Evolutionary conservation across 92 coral and sea anemone species (phyloP), one percentile per base, ranked within the genome.

Genomic region (Phenganax marumi): DNA sequence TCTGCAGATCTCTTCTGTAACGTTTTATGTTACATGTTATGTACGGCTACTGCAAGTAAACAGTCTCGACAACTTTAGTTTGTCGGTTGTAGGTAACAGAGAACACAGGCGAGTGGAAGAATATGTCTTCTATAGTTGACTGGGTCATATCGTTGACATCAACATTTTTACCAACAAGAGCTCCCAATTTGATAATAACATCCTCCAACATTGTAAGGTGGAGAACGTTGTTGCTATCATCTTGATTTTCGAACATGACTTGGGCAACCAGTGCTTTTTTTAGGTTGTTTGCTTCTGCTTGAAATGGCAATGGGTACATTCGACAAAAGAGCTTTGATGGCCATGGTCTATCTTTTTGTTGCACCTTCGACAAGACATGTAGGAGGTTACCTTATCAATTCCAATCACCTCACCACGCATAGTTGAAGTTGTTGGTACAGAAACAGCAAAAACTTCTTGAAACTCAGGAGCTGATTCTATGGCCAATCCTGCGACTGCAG

Each of bases 401-500:
- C 84, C 84, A 33, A 79, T n/a, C 12, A 79, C 26, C 33, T 79
- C 75, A 18, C 71, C 84, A 58, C 60, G 72, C 0, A 52, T 19
- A 24, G 84, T 62, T 58, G 71, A 3, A n/a, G 1, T 70, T 43
- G 14, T 8, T 70, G 50, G 1, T 6, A 70, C 50, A 7, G 75
- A 70, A 70, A 70, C 17, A 2, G 75, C 75, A 10, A 70, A 49
- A 2, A 70, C 75, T 33, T 70, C 75, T 4, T 70, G 1, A 11
- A 70, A 70, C 51, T 8, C 51, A 4, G 75, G 1, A 6, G 75
- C 75, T 70, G 14, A 3, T 70, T 8, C 51, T 8, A 70, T 14
- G 14, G 14, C 51, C 6, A 50, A 70, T 2, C 75, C 75, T 22
- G 50, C 51, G 11, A 7, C 1, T 7, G 75, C 75, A 10, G 75